A percentile compares a stretch with the other conserved stretches of the same genome.
Conservation (phyloP, 1,140 invertebrate species). For the Lasioglossum baleicum region DNA sequence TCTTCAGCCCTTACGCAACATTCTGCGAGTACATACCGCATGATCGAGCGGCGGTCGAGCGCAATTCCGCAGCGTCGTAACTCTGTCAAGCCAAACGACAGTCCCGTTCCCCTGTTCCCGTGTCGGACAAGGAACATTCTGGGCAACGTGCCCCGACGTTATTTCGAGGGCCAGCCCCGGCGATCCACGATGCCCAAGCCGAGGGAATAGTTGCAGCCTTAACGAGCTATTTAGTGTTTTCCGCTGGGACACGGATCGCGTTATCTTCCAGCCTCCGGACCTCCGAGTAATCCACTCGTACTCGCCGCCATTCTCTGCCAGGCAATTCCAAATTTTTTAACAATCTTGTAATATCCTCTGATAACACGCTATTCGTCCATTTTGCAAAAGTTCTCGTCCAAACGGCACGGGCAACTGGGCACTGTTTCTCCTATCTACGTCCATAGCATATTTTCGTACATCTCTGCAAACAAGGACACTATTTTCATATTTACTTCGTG, state of each 20-base stretch:
- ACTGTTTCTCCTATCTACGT: too few relatives aligned
- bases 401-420: too few relatives aligned
- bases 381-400: too few relatives aligned
- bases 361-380: too few relatives aligned
- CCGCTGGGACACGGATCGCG: slow-evolving; percentile 5
- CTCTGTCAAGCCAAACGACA: slow-evolving; percentile 31
- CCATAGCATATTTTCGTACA: too few relatives aligned
- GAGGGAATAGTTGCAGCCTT: not conserved
- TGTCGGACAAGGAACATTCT: not conserved
- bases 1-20: not conserved
- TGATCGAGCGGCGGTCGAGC: slow-evolving; percentile 23
- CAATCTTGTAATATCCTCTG: too few relatives aligned
- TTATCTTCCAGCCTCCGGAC: not conserved
- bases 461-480: too few relatives aligned
- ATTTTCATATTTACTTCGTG: too few relatives aligned
- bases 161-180: not conserved
- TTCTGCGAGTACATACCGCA: slow-evolving; percentile 8
- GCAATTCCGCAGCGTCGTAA: slow-evolving; percentile 35
- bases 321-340: too few relatives aligned
- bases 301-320: too few relatives aligned
- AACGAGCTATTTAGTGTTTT: slow-evolving; percentile 37
- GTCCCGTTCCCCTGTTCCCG: not conserved
- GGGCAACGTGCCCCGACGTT: slow-evolving; percentile 32
- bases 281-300: not conserved
- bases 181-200: not conserved